Base-by-base conservation (phyloP, 2,888 invertebrate genomes). In the Drosophila histrio region DNA sequence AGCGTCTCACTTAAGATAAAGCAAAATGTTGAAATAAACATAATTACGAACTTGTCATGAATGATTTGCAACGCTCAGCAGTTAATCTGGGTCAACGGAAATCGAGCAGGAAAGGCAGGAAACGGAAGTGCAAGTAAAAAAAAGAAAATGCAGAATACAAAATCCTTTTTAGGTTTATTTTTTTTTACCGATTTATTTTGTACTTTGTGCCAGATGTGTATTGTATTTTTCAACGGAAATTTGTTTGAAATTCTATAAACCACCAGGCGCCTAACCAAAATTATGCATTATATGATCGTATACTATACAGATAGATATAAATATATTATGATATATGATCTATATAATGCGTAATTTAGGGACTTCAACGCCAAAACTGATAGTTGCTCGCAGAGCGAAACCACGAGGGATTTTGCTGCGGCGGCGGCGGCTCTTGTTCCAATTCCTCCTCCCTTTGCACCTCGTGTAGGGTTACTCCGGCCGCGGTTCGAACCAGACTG, bases 1-100 rank as follows among this genome's bases (percentile, higher is more conserved):
- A n/a, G n/a, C n/a, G n/a, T n/a, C n/a, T n/a, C n/a, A n/a, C n/a
- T n/a, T n/a, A n/a, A n/a, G n/a, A n/a, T n/a, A n/a, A n/a, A n/a
- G n/a, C n/a, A n/a, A n/a, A n/a, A n/a, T n/a, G n/a, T n/a, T n/a
- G n/a, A n/a, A n/a, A n/a, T n/a, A n/a, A n/a, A n/a, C n/a, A n/a
- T n/a, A n/a, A n/a, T n/a, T n/a, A n/a, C n/a, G n/a, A n/a, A n/a
- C n/a, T 52, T 43, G 43, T 22, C 36, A 46, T 61, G 61, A 78
- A 82, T 83, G 76, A 83, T 84, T 83, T 67, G 82, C 47, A 49
- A 87, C 83, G 87, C 85, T 61, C 38, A 64, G 63, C 63, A 81
- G 85, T 63, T 84, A 75, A 84, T 75, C 87, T 81, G 72, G 81
- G 57, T 77, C 84, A 79, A 66, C 73, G 66, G 66, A 65, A 68